A percentile compares a stretch with the other conserved stretches of the same genome.
These are phyloP conservation scores for Okapia johnstoni DNA, from an alignment of 2,113 vertebrate genomes.

Conservation along the genomic window DNA sequence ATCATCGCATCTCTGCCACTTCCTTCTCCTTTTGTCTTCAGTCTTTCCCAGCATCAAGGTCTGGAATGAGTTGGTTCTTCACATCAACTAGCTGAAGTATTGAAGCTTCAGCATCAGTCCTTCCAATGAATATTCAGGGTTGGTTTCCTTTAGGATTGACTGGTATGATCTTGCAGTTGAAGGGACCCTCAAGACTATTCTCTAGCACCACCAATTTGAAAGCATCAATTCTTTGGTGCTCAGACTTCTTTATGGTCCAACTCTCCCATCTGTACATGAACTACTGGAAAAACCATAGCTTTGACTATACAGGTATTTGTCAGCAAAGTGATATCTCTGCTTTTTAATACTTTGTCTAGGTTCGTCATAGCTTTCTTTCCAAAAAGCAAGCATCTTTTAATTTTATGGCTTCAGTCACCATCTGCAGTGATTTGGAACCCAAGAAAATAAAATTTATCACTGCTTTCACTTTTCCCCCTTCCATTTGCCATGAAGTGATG, in stretches of 20 bases:
- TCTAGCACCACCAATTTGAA: background rate
- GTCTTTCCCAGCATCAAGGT: background rate
- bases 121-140: background rate
- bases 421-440: background rate
- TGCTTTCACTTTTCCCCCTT: background rate
- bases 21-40: background rate
- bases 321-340: background rate
- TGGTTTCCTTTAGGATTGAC: background rate
- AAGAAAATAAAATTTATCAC: background rate
- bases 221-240: background rate
- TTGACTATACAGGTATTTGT: background rate
- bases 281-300: background rate
- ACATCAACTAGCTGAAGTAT: background rate
- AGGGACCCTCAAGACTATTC: background rate
- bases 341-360: background rate
- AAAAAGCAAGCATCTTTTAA: background rate
- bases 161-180: background rate
- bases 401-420: background rate
- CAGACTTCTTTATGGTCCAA: background rate
- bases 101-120: background rate
- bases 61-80: background rate
- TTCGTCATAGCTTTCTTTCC: background rate
- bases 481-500: background rate
- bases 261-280: background rate
- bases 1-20: background rate